Base-by-base conservation (phyloP, 2,888 invertebrate genomes). In the Rapana venosa region DNA sequence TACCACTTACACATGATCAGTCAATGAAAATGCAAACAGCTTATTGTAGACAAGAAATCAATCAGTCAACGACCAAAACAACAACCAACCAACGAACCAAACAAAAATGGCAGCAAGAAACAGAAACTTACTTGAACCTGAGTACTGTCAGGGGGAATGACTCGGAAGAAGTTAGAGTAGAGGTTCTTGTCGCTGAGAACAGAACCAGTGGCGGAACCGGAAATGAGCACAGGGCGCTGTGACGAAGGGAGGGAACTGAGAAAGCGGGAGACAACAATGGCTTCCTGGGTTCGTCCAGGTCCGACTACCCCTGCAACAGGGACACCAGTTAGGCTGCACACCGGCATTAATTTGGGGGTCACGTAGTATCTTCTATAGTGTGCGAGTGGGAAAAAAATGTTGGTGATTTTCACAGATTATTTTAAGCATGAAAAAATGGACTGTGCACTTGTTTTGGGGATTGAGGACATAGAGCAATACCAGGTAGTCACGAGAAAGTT, bases 101-200 rank as follows among this genome's bases (percentile, higher is more conserved):
- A 22, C 36, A 20, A 20, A n/a, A 83, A 47, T n/a, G 17, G 2
- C 30, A 79, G 17, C 79, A 79, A 35, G 17, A 6, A 83, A 35
- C 13, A 6, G 6, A 22, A 61, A 74, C 74, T n/a, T 26, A 93
- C 93, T 90, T 92, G 88, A 26, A 91, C 87, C 89, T 93, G 93
- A 15, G 92, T 79, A 35, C 89, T 90, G 90, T 94, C 94, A 20
- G 94, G 92, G 0, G 94, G 93, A 20, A 93, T 93, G 90, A 94
- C 92, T 17, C 94, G 91, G 90, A 94, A 87, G 91, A 94, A 94
- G 90, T 93, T 94, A 5, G 94, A 94, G 79, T 92, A 93, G 15
- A 90, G 90, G 0, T 32, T 74, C 79, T 92, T 93, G 90, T 94
- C 92, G 77, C 92, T 93, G 83, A 94, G 93, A 30, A 92, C 86